These are phyloP conservation scores for Alouatta palliata DNA, from an alignment of 2,113 vertebrate species.

Conservation along the genomic window DNA sequence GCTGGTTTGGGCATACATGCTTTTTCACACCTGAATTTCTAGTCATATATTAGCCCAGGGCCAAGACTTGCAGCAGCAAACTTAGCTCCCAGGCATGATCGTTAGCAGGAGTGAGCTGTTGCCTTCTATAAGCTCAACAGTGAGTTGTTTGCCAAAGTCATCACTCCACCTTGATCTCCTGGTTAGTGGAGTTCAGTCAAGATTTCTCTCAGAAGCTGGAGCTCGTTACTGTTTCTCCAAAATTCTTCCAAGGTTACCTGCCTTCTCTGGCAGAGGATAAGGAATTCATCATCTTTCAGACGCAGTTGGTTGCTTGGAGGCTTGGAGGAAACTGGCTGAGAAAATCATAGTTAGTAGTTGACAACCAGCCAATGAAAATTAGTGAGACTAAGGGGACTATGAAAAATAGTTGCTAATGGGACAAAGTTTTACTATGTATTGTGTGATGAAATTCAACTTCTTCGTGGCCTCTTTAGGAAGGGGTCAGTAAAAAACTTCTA, in stretches of 20 bases:
- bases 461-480: background rate
- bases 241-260: constrained; percentile 10
- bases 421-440: background rate
- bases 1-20: background rate
- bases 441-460: background rate
- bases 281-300: background rate
- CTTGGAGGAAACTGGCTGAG: constrained; percentile 17
- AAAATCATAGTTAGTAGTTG: constrained; percentile 41
- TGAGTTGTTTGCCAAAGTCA: background rate
- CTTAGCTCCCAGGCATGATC: background rate
- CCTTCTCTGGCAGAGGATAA: background rate
- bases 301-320: background rate
- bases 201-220: background rate
- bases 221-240: background rate
- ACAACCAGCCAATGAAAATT: background rate
- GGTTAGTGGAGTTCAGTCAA: background rate
- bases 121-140: background rate
- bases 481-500: background rate
- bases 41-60: constrained; percentile 43
- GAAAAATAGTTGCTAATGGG: background rate
- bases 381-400: background rate
- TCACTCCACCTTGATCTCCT: background rate
- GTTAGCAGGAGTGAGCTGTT: background rate
- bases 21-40: constrained; percentile 47
- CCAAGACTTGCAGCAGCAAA: constrained; percentile 1